Conservation (phyloP, 2,797 vertebrate genomes). For the Melopsittacus undulatus region DNA sequence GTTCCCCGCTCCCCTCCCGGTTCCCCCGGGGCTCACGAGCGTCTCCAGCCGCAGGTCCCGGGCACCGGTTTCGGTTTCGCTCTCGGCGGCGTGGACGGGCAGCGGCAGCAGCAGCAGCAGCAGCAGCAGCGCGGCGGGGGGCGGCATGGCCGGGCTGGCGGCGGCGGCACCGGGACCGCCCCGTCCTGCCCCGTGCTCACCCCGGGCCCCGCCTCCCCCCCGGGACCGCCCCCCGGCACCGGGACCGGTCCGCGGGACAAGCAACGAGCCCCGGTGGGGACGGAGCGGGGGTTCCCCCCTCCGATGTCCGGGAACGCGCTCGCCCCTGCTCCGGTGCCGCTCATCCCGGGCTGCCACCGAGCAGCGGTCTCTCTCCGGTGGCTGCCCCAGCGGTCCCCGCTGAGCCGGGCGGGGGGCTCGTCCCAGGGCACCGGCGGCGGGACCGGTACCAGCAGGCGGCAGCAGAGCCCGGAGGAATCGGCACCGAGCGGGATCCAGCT, state of each 20-base stretch:
- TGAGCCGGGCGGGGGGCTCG: too few relatives aligned
- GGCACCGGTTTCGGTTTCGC: conserved; percentile 60
- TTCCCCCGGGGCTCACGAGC: conserved; percentile 33
- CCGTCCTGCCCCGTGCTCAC: not conserved
- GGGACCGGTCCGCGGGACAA: not conserved
- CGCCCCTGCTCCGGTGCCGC: not conserved
- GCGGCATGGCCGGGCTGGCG: conserved; percentile 50
- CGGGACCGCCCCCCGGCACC: not conserved
- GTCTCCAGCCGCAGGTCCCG: conserved; percentile 74
- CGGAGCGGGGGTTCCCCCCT: not conserved
- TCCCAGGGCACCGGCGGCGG: not conserved
- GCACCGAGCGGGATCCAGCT: not conserved
- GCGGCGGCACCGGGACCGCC: not conserved
- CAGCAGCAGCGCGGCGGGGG: not conserved
- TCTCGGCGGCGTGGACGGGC: conserved; percentile 10
- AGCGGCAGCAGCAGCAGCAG: conserved; percentile 3
- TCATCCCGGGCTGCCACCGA: not conserved
- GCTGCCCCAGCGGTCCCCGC: not conserved
- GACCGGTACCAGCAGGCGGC: conserved; percentile 34
- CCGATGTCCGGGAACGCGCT: not conserved
- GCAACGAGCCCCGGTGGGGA: not conserved
- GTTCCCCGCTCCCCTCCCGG: not conserved
- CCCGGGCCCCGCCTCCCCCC: not conserved
- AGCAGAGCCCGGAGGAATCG: not conserved
- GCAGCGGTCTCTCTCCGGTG: not conserved